Evolutionary conservation across 2,797 vertebrate species (phyloP).

Genomic region (Malurus splendens): DNA sequence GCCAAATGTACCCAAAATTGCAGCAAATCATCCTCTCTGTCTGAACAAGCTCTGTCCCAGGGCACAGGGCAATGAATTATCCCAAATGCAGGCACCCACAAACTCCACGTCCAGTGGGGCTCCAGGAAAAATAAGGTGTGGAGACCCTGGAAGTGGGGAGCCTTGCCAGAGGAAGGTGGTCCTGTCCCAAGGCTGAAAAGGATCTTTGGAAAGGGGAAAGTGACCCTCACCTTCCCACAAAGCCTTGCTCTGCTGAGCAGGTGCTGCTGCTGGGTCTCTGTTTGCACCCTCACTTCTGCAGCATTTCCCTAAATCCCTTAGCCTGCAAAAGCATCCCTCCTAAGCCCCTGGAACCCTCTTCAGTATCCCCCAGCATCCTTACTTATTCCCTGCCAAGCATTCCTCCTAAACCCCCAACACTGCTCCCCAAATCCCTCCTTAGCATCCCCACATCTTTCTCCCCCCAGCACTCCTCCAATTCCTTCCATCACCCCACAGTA

Average conservation of each 20-base stretch:
- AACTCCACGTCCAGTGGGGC: not conserved
- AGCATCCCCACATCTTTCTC: not conserved
- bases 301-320: not conserved
- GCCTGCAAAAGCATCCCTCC: not conserved
- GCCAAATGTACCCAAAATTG: not conserved
- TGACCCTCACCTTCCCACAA: not conserved
- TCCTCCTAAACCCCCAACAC: not conserved
- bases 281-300: not conserved
- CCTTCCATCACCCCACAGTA: not conserved
- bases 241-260: not conserved
- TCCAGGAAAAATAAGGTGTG: not conserved
- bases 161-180: not conserved
- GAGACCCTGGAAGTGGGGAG: not conserved
- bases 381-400: not conserved
- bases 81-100: rapidly evolving
- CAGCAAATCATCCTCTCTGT: not conserved
- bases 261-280: not conserved
- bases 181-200: not conserved
- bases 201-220: not conserved
- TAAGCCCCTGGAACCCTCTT: not conserved
- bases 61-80: not conserved
- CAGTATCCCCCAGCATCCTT: not conserved
- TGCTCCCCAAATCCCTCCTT: not conserved
- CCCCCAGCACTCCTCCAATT: too few relatives aligned
- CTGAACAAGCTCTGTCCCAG: not conserved